These are phyloP conservation scores for Raja brachyura DNA, from an alignment of 2,113 vertebrate genomes.

Conservation along the genomic window DNA sequence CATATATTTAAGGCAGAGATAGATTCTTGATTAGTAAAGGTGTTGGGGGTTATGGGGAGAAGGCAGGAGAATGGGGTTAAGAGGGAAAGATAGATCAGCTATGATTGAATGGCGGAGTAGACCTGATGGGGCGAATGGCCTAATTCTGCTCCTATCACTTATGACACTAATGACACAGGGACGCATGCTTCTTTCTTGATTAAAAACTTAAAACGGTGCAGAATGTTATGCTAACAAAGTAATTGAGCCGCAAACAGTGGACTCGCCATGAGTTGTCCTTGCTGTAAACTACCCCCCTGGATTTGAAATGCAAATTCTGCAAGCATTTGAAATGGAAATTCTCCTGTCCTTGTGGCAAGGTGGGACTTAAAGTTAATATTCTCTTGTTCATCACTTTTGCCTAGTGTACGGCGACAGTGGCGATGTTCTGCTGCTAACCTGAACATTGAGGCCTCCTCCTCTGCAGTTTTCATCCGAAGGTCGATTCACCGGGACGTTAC, in stretches of 20 bases:
- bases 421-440: not conserved
- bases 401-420: not conserved
- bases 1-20: too few species aligned
- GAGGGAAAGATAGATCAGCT: too few species aligned
- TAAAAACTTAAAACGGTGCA: not conserved
- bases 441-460: not conserved
- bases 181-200: not conserved
- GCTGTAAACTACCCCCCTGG: not conserved
- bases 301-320: too few species aligned
- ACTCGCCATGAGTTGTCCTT: not conserved
- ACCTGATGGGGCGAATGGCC: too few species aligned
- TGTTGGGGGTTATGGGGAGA: too few species aligned
- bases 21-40: too few species aligned
- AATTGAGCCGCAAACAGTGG: not conserved
- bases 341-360: too few species aligned
- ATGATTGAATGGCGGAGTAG: too few species aligned
- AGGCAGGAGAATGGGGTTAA: too few species aligned
- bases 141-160: too few species aligned
- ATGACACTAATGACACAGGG: not conserved
- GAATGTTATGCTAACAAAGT: not conserved
- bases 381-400: not conserved
- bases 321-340: too few species aligned
- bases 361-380: too few species aligned
- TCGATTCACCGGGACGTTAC: not conserved
- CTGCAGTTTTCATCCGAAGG: not conserved